Percentiles rank a stretch among this genome's conserved stretches.
Conservation (phyloP, 1,140 invertebrate species). For the Achatina immaculata region DNA sequence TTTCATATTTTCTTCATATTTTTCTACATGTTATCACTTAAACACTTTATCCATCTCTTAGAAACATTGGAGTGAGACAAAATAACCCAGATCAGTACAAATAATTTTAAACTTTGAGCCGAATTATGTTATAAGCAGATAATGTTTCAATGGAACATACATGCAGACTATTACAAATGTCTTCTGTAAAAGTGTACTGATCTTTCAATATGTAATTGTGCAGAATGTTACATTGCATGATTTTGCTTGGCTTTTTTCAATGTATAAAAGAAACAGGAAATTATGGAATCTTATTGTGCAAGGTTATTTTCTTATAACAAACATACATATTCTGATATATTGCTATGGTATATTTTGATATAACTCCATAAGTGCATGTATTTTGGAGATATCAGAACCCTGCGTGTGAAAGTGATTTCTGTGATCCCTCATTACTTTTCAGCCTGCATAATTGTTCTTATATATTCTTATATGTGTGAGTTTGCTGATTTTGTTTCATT, state of each 20-base stretch:
- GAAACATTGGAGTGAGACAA: too few relatives aligned
- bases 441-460: not conserved
- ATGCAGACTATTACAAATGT: too few relatives aligned
- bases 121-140: too few relatives aligned
- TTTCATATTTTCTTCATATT: too few relatives aligned
- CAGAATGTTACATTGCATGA: constrained; percentile 11
- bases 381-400: not conserved
- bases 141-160: too few relatives aligned
- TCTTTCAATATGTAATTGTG: too few relatives aligned
- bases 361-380: not conserved
- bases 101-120: too few relatives aligned
- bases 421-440: not conserved
- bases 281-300: not conserved
- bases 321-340: not conserved
- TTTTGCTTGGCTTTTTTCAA: constrained; percentile 10
- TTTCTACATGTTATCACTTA: too few relatives aligned
- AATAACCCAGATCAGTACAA: too few relatives aligned
- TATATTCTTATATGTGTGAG: not conserved
- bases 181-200: too few relatives aligned
- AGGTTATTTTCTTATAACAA: not conserved
- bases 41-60: too few relatives aligned
- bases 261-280: not conserved
- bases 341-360: not conserved
- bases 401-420: not conserved
- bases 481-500: not conserved